Conservation (phyloP, 2,113 vertebrate genomes). For the Callorhinus ursinus region DNA sequence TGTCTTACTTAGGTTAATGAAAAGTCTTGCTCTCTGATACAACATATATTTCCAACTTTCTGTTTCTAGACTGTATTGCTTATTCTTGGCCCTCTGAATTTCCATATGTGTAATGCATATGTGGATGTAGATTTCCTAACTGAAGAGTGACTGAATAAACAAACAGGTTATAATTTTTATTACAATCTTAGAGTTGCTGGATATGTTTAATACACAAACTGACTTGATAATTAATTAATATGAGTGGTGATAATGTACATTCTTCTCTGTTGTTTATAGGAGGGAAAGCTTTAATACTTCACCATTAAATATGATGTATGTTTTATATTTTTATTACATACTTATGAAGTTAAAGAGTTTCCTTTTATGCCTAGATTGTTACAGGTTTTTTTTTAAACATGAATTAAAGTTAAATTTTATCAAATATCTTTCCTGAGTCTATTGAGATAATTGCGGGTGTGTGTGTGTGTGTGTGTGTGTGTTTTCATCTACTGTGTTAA, state of each 20-base stretch:
- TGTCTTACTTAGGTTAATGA: background rate
- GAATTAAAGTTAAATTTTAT: background rate
- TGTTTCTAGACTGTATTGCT: background rate
- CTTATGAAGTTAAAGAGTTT: background rate
- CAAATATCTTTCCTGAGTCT: background rate
- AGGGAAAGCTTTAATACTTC: background rate
- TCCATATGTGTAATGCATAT: background rate
- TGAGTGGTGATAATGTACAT: background rate
- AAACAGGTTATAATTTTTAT: background rate
- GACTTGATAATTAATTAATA: background rate
- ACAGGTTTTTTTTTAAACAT: background rate
- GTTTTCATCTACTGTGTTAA: background rate
- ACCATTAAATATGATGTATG: background rate
- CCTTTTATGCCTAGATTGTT: background rate
- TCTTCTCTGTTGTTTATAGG: background rate
- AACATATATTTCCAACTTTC: background rate
- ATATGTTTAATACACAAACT: background rate
- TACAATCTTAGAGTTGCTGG: background rate
- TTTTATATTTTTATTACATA: background rate
- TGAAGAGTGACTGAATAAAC: background rate
- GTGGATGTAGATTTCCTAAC: background rate
- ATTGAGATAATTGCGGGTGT: background rate
- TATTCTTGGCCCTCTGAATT: background rate
- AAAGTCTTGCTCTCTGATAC: background rate
- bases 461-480: too few species aligned